These are phyloP conservation scores for Psilopogon haemacephalus DNA, from an alignment of 2,113 vertebrate genomes.

Conservation along the genomic window DNA sequence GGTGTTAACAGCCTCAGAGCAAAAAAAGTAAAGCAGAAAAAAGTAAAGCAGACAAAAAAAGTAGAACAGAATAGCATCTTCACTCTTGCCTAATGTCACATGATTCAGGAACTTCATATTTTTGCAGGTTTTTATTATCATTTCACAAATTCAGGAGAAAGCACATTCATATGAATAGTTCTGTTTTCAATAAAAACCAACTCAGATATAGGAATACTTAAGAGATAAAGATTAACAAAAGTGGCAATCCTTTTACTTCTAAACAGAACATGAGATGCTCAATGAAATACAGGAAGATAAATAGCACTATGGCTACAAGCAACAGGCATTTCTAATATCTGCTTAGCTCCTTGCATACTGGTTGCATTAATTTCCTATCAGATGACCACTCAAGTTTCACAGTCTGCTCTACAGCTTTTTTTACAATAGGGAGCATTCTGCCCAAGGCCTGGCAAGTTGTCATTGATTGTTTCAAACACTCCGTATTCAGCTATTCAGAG, in stretches of 20 bases:
- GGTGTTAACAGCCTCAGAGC: neutral
- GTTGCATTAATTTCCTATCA: conserved; percentile 17
- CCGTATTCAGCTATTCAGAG: conserved; percentile 41
- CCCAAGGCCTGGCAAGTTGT: conserved; percentile 34
- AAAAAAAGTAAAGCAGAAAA: neutral
- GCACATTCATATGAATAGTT: neutral
- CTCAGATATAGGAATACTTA: neutral
- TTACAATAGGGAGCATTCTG: conserved; percentile 7
- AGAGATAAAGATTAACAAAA: neutral
- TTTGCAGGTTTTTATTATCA: neutral
- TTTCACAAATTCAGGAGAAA: neutral
- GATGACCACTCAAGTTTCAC: conserved; percentile 28
- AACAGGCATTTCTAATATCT: neutral
- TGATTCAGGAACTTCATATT: neutral
- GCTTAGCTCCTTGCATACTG: conserved; percentile 16
- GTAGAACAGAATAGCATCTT: neutral
- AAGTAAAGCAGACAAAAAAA: neutral
- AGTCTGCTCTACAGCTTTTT: neutral
- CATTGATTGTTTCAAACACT: conserved; percentile 59
- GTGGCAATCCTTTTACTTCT: neutral
- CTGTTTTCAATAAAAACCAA: rapidly evolving
- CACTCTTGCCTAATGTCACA: neutral
- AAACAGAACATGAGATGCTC: neutral
- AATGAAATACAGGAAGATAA: neutral
- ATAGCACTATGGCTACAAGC: neutral